Evolutionary conservation across 1,140 invertebrate species (phyloP).

Genomic region (Micrasema longulum): DNA sequence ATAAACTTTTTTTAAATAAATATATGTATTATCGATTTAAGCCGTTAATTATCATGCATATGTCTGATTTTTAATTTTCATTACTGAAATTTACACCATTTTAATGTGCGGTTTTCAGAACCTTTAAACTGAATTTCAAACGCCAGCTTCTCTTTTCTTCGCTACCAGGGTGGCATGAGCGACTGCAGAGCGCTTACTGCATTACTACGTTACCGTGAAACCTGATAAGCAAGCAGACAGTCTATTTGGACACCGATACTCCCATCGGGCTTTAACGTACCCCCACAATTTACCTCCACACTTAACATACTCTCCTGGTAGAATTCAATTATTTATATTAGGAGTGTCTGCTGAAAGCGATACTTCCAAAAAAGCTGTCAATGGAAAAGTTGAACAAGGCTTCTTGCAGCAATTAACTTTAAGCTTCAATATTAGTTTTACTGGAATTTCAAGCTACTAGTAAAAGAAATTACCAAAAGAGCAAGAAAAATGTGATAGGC

Average conservation of each 20-base stretch:
- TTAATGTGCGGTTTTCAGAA: too few species aligned
- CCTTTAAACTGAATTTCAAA: too few species aligned
- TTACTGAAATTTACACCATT: too few species aligned
- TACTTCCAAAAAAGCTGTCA: too few species aligned
- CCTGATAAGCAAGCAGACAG: slow-evolving; percentile 24
- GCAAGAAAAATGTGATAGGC: slow-evolving; percentile 31
- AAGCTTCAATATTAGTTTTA: too few species aligned
- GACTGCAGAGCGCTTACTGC: neutral
- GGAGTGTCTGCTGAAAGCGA: neutral
- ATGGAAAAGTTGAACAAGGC: too few species aligned
- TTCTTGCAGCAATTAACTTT: too few species aligned
- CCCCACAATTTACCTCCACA: neutral
- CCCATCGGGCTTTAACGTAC: slow-evolving; percentile 7
- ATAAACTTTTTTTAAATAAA: too few species aligned
- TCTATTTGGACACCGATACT: slow-evolving; percentile 11
- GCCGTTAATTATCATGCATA: too few species aligned
- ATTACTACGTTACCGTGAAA: neutral
- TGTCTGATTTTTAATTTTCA: too few species aligned
- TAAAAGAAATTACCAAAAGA: slow-evolving; percentile 5
- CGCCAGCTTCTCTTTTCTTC: neutral
- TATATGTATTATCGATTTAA: too few species aligned
- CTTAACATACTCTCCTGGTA: slow-evolving; percentile 7
- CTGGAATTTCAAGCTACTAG: too few species aligned
- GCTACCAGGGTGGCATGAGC: slow-evolving; percentile 2
- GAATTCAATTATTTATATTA: slow-evolving; percentile 14